A percentile compares a stretch with the other conserved stretches of the same genome.
Evolutionary conservation across 2,797 vertebrate genomes (phyloP).

Genomic region (Epinephelus malabaricus): DNA sequence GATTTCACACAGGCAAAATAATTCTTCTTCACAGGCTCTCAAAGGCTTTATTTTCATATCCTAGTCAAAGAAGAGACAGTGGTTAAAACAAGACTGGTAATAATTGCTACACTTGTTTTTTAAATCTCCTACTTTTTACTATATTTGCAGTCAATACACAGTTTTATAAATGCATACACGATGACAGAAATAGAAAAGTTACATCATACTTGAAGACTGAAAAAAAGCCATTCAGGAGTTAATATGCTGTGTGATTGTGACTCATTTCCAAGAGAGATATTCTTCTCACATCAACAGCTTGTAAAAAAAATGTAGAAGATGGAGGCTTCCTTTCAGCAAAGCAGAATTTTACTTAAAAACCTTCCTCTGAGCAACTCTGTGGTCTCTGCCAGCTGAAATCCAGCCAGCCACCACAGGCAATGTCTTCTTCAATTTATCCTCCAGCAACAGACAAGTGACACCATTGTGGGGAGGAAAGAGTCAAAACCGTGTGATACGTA

Average conservation of each 20-base stretch:
- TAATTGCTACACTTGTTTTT: constrained; percentile 4
- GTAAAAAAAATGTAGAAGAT: constrained; percentile 10
- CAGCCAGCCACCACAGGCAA: constrained; percentile 69
- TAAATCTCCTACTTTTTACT: neutral
- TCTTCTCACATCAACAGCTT: constrained; percentile 38
- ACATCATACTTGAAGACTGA: neutral
- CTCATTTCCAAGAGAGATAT: constrained; percentile 5
- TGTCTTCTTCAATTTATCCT: constrained; percentile 69
- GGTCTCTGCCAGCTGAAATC: constrained; percentile 63
- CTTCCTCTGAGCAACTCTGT: constrained; percentile 44
- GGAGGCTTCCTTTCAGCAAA: constrained; percentile 43
- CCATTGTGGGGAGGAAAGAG: constrained; percentile 69
- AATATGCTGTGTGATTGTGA: neutral
- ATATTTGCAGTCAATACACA: neutral
- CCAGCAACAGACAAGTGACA: constrained; percentile 74
- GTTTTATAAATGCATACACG: neutral
- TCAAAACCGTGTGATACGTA: constrained; percentile 44
- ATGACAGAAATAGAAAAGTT: neutral
- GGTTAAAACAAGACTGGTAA: constrained; percentile 15
- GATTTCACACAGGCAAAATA: constrained; percentile 38
- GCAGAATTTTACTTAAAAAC: constrained; percentile 51
- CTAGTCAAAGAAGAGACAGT: constrained; percentile 14
- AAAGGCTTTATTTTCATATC: constrained; percentile 45
- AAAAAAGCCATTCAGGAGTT: constrained; percentile 4
- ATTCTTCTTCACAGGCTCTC: constrained; percentile 29